phyloP scores from a whole-genome alignment of 2,113 vertebrate genomes.

The Sakesphorus luctuosus region DNA sequence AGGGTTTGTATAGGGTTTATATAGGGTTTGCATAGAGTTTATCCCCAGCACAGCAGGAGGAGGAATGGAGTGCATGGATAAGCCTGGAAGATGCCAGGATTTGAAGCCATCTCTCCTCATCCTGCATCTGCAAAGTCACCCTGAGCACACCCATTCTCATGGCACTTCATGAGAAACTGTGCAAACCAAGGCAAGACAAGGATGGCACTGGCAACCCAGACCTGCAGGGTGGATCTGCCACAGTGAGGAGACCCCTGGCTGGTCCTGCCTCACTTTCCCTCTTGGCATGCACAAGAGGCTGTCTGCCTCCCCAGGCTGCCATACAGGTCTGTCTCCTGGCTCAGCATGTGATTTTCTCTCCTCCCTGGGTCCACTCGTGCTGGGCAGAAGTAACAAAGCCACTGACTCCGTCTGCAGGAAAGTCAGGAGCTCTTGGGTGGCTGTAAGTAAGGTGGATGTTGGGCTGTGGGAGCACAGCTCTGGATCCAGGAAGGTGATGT shows the following conservation, averaged over 20 bases:
- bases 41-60: neutral
- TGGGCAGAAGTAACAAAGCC: neutral
- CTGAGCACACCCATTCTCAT: accelerated
- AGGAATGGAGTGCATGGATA: accelerated
- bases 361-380: neutral
- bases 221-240: neutral
- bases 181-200: neutral
- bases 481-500: neutral
- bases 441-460: neutral
- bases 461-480: neutral
- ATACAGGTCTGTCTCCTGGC: neutral
- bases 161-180: accelerated
- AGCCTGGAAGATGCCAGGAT: neutral
- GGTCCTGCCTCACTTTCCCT: neutral
- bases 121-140: neutral
- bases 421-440: neutral
- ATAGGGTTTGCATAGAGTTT: neutral
- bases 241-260: accelerated
- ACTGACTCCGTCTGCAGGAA: neutral
- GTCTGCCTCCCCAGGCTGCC: neutral
- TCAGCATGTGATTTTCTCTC: neutral
- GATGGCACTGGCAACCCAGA: neutral
- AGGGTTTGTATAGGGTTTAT: neutral
- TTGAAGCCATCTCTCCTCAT: neutral
- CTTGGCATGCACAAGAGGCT: neutral